Evolutionary conservation across 2,113 vertebrate species (phyloP).

Genomic region (Panurus biarmicus): DNA sequence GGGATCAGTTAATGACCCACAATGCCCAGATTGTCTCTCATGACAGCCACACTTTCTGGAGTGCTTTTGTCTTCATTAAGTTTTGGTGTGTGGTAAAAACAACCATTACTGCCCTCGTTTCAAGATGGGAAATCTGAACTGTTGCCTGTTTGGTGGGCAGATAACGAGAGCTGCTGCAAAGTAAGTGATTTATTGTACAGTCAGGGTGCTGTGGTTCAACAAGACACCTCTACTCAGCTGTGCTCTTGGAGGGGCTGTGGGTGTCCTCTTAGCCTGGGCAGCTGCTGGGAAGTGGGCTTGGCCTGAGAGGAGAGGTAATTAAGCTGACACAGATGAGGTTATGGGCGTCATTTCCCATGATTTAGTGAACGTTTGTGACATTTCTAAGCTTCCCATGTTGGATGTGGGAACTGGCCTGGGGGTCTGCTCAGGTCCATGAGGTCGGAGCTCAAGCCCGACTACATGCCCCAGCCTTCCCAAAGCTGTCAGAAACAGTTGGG

Average conservation of each 20-base stretch:
- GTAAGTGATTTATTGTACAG: not conserved
- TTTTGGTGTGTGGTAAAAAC: not conserved
- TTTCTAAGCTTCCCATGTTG: accelerated
- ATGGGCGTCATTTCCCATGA: not conserved
- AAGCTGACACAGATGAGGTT: not conserved
- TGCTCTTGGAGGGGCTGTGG: not conserved
- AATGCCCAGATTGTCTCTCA: not conserved
- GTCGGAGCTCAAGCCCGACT: not conserved
- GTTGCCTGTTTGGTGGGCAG: not conserved
- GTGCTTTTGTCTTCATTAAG: not conserved
- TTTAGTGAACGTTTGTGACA: not conserved
- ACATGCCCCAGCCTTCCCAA: not conserved
- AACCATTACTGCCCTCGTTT: not conserved
- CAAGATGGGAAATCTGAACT: not conserved
- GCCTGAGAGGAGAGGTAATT: not conserved
- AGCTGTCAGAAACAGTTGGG: not conserved
- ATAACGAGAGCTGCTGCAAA: not conserved
- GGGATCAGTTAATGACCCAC: not conserved
- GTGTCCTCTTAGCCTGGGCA: not conserved
- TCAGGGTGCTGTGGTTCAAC: not conserved
- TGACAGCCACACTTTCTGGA: not conserved
- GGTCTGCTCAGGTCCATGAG: accelerated
- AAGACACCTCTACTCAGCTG: accelerated
- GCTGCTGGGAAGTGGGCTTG: not conserved
- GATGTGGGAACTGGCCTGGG: not conserved